These are phyloP conservation scores for Dicranocentrus wangi DNA, from an alignment of 2,888 invertebrate species.

Conservation along the genomic window DNA sequence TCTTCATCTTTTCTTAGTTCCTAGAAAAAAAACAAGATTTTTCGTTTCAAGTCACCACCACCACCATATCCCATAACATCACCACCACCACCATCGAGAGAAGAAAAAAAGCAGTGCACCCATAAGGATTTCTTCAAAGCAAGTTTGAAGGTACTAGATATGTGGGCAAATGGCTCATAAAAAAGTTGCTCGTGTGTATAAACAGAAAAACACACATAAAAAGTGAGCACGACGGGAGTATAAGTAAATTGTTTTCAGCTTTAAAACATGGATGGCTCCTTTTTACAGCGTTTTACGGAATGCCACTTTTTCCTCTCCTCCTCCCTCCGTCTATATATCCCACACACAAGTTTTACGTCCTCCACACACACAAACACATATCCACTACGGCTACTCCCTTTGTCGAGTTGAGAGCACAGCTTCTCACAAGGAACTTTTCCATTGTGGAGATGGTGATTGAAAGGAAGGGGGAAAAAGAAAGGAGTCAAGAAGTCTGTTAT, in stretches of 20 bases:
- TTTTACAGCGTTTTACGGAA: background rate
- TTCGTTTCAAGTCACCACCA: too few relatives aligned
- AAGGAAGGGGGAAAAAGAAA: background rate
- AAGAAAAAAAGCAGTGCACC: background rate
- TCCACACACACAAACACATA: background rate
- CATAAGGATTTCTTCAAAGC: background rate
- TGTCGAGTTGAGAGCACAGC: too few relatives aligned
- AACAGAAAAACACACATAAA: conserved; percentile 69
- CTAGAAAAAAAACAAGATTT: too few relatives aligned
- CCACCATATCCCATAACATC: too few relatives aligned
- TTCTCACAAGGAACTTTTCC: too few relatives aligned
- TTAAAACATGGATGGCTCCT: background rate
- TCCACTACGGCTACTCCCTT: background rate
- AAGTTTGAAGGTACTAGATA: conserved; percentile 26
- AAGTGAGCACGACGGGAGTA: conserved; percentile 22
- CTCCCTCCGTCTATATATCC: background rate
- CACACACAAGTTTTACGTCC: background rate
- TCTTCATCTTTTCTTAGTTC: background rate
- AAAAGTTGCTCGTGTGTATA: conserved; percentile 65
- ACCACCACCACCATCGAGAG: too few relatives aligned
- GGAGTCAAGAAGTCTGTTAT: conserved; percentile 36
- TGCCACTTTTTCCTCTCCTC: background rate
- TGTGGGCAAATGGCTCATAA: conserved; percentile 68
- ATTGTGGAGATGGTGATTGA: conserved; percentile 2
- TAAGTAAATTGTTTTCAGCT: conserved; percentile 28